Base-by-base conservation (phyloP, 2,888 invertebrate species). In the Tetramorium bicarinatum region DNA sequence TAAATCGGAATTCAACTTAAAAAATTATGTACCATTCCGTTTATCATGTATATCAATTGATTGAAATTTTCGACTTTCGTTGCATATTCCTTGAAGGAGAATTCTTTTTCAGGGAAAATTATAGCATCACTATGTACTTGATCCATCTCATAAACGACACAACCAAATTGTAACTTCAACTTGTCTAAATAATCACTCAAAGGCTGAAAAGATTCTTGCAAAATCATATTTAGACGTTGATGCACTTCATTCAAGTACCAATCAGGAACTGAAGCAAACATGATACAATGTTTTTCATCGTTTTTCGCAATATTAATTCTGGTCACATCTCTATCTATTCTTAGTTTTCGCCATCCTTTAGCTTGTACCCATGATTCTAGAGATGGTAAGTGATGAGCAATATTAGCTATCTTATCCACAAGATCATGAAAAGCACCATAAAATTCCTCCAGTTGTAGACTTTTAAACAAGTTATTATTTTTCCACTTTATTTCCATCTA, bases 81-180 rank as follows among this genome's bases (percentile, higher is more conserved):
- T 4, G 92, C 76, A 44, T 91, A 92, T 13, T 91, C 92, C 15
- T 93, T 91, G 29, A 94, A 94, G 21, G 96, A 95, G 59, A 95
- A 95, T 11, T 96, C 95, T 72, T 96, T 94, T 7, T 95, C 92
- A n/a, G 21, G 2, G 2, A 15, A 38, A 52, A 97, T 95, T 87
- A 96, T 96, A 66, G 93, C 90, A 3, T 93, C 93, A 83, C 8
- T 13, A 4, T 95, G 95, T 0, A 96, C 93, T 25, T 92, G 87
- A 29, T 96, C 96, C 84, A 96, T 96, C 21, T 92, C 87, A 25
- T 96, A 96, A 85, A 96, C 96, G 3, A 97, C 93, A 89, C 95
- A 96, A 38, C 94, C 93, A 91, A 97, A 97, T 89, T 96, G 95
- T 13, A 94, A 85, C 56, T 96, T 95, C 82, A 97, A 95, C 1